phyloP scores from a whole-genome alignment of 2,113 vertebrate genomes.

The Cyanistes caeruleus region DNA sequence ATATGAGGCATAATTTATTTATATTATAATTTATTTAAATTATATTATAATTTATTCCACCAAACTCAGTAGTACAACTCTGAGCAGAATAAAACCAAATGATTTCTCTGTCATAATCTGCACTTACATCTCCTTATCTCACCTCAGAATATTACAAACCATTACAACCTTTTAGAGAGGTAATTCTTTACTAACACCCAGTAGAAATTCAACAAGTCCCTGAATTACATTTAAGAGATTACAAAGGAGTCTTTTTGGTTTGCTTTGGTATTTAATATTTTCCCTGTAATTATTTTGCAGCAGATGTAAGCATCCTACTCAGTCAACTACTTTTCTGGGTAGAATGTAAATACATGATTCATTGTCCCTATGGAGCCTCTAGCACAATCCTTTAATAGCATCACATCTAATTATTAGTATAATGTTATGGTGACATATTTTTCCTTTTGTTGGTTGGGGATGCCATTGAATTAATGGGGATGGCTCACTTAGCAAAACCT shows the following conservation, averaged over 20 bases:
- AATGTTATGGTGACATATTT: neutral
- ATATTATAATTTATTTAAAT: no score
- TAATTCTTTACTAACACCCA: neutral
- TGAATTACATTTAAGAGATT: neutral
- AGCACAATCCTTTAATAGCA: neutral
- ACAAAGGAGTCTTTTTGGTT: neutral
- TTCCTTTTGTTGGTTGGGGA: neutral
- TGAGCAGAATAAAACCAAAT: neutral
- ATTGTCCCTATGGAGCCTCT: neutral
- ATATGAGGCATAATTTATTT: neutral
- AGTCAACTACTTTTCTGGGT: neutral
- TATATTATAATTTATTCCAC: neutral
- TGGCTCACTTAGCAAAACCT: neutral
- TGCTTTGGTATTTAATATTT: neutral
- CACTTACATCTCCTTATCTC: neutral
- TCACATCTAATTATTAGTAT: constrained; percentile 29
- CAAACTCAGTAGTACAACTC: neutral
- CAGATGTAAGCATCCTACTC: neutral
- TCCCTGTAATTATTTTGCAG: neutral
- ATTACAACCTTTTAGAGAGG: neutral
- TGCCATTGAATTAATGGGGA: neutral
- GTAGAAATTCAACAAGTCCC: neutral
- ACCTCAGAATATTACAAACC: neutral
- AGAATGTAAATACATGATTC: constrained; percentile 24
- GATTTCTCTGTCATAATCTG: neutral